Evolutionary conservation across 2,888 invertebrate species (phyloP).

Genomic region (Chaitophorus viminalis): DNA sequence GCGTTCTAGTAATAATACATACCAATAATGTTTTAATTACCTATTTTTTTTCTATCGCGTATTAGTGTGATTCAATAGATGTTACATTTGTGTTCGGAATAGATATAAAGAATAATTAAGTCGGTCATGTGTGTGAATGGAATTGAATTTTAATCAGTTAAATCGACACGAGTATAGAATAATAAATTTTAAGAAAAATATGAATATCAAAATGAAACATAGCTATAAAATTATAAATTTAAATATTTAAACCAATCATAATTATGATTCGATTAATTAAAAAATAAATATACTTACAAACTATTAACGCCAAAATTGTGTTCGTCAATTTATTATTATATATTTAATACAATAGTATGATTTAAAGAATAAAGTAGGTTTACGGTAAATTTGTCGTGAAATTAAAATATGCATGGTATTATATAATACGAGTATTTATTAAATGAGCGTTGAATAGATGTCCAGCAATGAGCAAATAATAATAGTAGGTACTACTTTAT

Average conservation of each 20-base stretch:
- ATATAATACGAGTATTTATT: too few species aligned
- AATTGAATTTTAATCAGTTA: slow-evolving; percentile 46
- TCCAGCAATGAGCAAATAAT: too few species aligned
- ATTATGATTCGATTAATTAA: neutral
- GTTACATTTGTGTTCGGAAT: neutral
- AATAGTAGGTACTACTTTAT: too few species aligned
- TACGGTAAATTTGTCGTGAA: neutral
- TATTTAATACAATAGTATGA: too few species aligned
- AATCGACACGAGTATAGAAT: neutral
- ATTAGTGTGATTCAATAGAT: neutral
- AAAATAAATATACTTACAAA: neutral
- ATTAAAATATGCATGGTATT: neutral
- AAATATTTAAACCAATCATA: neutral
- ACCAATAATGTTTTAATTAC: neutral
- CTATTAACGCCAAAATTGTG: neutral
- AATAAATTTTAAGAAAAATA: slow-evolving; percentile 7
- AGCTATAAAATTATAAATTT: slow-evolving; percentile 36
- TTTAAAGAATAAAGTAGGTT: neutral
- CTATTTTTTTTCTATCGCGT: neutral
- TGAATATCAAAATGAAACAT: neutral
- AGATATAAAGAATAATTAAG: neutral
- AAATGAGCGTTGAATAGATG: too few species aligned
- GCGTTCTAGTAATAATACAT: neutral
- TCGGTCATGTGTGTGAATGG: neutral
- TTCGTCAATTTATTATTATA: too few species aligned